phyloP scores from a whole-genome alignment of 2,797 vertebrate species.

The Glyptemys insculpta region DNA sequence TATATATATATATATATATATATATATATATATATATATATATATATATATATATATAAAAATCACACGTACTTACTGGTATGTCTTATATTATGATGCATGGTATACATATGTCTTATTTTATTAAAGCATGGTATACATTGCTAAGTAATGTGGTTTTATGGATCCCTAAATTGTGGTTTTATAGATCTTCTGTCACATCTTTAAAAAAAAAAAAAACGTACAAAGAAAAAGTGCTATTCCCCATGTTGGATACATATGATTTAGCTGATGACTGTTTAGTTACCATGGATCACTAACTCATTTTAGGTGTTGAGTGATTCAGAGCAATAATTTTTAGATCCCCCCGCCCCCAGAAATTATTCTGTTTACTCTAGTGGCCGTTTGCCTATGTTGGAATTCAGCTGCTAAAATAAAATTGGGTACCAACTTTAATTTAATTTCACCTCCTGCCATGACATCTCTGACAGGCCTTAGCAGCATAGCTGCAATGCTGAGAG shows the following conservation, averaged over 20 bases:
- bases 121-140: conserved; percentile 51
- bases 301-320: not conserved
- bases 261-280: not conserved
- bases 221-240: not conserved
- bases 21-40: too few species aligned
- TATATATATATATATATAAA: too few species aligned
- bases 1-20: too few species aligned
- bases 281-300: not conserved
- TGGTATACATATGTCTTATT: conserved; percentile 37
- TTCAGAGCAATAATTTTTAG: not conserved
- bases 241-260: fast-evolving
- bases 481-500: not conserved
- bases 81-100: conserved; percentile 50
- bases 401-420: conserved; percentile 12
- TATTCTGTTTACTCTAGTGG: not conserved
- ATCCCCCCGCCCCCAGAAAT: not conserved
- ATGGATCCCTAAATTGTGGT: conserved; percentile 59
- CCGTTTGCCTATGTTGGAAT: not conserved
- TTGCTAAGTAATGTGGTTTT: conserved; percentile 45
- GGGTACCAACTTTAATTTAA: not conserved
- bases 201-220: conserved; percentile 39
- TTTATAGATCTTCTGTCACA: conserved; percentile 63
- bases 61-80: not conserved
- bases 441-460: not conserved
- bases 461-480: fast-evolving